phyloP scores from a whole-genome alignment of 2,113 vertebrate genomes.

The Neogobius melanostomus region DNA sequence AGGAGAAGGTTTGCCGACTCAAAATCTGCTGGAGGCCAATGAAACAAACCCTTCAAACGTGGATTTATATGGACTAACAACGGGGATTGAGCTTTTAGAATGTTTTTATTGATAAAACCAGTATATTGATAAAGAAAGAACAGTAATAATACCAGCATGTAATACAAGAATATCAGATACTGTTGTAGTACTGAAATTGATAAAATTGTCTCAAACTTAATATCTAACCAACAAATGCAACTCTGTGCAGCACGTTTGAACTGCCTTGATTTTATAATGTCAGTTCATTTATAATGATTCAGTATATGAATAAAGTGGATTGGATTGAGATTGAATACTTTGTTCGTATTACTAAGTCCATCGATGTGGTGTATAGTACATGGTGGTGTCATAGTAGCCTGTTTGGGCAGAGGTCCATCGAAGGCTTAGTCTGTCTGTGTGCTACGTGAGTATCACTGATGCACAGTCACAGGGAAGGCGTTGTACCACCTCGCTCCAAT shows the following conservation, averaged over 20 bases:
- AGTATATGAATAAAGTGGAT: no score
- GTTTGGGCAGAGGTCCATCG: slow-evolving; percentile 31
- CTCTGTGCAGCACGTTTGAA: no score
- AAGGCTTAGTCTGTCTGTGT: slow-evolving; percentile 42
- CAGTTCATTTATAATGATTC: no score
- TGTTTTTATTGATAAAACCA: not conserved
- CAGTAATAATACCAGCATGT: no score
- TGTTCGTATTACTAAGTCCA: no score
- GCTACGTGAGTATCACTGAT: slow-evolving; percentile 32
- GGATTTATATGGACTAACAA: slow-evolving; percentile 30
- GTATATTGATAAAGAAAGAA: not conserved
- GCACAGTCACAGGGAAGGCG: slow-evolving; percentile 52
- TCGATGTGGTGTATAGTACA: no score
- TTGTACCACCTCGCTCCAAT: slow-evolving; percentile 36
- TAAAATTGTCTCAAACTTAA: no score
- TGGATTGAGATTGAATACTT: no score
- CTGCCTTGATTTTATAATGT: no score
- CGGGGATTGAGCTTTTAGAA: slow-evolving; percentile 7
- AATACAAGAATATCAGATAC: no score
- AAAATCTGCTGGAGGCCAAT: slow-evolving; percentile 34
- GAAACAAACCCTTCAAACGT: slow-evolving; percentile 30
- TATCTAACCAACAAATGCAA: no score
- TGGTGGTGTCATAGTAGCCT: not conserved
- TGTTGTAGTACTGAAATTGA: no score
- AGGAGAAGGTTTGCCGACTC: slow-evolving; percentile 40